phyloP scores from a whole-genome alignment of 2,888 invertebrate species.

The Drosophila ezoana region DNA sequence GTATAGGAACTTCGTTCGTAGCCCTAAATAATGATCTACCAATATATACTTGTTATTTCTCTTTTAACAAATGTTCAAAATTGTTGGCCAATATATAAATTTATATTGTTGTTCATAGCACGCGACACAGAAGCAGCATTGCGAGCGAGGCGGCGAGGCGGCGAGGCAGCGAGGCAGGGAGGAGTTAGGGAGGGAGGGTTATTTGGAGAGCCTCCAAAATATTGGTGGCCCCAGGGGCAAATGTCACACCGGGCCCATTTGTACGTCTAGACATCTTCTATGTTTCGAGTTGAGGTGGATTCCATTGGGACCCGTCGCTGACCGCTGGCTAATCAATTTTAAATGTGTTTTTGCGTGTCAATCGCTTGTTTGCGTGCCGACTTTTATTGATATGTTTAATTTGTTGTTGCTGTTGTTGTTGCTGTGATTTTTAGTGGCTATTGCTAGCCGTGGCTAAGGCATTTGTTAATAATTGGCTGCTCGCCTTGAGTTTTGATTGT shows the following conservation, averaged over 20 bases:
- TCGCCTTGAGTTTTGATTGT: slow-evolving; percentile 72
- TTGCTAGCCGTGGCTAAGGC: slow-evolving; percentile 42
- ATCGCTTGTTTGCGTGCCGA: slow-evolving; percentile 80
- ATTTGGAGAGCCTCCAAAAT: slow-evolving; percentile 16
- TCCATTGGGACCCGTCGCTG: slow-evolving; percentile 36
- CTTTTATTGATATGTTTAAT: slow-evolving; percentile 76
- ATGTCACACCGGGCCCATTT: slow-evolving; percentile 70
- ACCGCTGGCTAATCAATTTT: slow-evolving; percentile 74
- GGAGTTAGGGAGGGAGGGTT: not conserved
- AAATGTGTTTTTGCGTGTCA: slow-evolving; percentile 81
- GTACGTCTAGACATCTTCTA: slow-evolving; percentile 74
- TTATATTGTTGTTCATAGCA: slow-evolving; percentile 62
- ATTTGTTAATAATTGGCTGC: slow-evolving; percentile 70
- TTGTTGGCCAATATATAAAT: slow-evolving; percentile 63
- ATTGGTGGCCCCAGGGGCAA: slow-evolving; percentile 62
- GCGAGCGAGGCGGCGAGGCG: not conserved
- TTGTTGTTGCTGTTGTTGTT: slow-evolving; percentile 34
- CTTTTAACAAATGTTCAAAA: slow-evolving; percentile 68
- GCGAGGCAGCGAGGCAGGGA: slow-evolving; percentile 5
- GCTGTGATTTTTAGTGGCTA: slow-evolving; percentile 19
- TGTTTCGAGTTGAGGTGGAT: slow-evolving; percentile 28
- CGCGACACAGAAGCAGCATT: slow-evolving; percentile 64
- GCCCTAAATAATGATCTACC: not conserved
- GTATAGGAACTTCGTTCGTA: slow-evolving; percentile 10
- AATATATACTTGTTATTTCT: slow-evolving; percentile 41